Percentiles rank a stretch among this genome's conserved stretches.
Evolutionary conservation across 2,888 invertebrate species (phyloP).

Genomic region (Mesochorus sp.): DNA sequence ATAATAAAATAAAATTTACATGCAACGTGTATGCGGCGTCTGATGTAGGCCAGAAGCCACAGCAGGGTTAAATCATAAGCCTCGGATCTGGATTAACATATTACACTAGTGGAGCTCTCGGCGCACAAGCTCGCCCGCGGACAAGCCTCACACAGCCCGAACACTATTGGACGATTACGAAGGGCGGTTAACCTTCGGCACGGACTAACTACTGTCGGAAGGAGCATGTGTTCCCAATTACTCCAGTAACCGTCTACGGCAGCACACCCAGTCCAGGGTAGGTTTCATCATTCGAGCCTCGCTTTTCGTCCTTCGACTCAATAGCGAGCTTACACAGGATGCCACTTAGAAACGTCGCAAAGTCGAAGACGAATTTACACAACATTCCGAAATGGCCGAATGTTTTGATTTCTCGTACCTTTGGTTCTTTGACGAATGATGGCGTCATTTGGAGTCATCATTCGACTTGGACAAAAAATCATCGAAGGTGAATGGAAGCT

Average conservation of each 20-base stretch:
- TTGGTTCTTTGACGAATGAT: no score
- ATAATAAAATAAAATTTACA: no score
- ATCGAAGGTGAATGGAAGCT: no score
- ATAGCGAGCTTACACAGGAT: slow-evolving; percentile 1
- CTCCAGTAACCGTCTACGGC: slow-evolving; percentile 40
- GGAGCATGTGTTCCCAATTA: slow-evolving; percentile 62
- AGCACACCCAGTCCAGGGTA: neutral
- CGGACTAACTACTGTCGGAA: slow-evolving; percentile 56
- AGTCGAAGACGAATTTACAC: slow-evolving; percentile 9
- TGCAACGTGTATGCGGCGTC: neutral
- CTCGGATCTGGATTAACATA: slow-evolving; percentile 44
- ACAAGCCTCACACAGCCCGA: slow-evolving; percentile 16
- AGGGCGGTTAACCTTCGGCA: slow-evolving; percentile 59
- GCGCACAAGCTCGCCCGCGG: slow-evolving; percentile 13
- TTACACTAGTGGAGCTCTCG: slow-evolving; percentile 17
- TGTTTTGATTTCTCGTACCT: no score
- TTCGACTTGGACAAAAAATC: no score
- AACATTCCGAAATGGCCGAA: slow-evolving; percentile 13
- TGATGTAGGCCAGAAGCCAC: neutral
- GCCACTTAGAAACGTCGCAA: slow-evolving; percentile 4
- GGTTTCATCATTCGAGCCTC: slow-evolving; percentile 1
- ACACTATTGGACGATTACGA: slow-evolving; percentile 53
- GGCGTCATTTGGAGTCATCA: no score
- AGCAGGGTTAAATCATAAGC: slow-evolving; percentile 29
- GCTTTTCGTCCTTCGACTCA: no score